These are phyloP conservation scores for Schlechtendalia chinensis DNA, from an alignment of 1,140 invertebrate species.

Conservation along the genomic window DNA sequence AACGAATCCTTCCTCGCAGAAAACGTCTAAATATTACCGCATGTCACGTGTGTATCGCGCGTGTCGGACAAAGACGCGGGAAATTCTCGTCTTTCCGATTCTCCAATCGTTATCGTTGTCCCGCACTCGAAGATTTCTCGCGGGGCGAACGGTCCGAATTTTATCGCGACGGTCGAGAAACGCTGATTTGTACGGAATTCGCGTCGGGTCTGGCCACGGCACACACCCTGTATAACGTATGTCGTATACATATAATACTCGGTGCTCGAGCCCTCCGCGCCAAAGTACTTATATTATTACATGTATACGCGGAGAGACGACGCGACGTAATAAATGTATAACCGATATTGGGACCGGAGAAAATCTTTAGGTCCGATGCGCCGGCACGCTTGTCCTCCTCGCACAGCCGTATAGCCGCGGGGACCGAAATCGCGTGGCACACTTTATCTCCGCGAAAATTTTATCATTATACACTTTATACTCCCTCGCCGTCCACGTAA, in stretches of 20 bases:
- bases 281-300: constrained; percentile 1
- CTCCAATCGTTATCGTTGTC: too few species aligned
- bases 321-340: constrained; percentile 23
- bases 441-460: background rate
- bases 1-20: too few species aligned
- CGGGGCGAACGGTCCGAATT: too few species aligned
- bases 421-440: background rate
- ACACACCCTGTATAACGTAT: background rate
- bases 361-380: constrained; percentile 47
- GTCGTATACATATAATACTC: too few species aligned
- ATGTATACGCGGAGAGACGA: background rate
- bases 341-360: constrained; percentile 34
- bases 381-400: constrained; percentile 36
- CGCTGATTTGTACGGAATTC: too few species aligned
- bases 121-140: too few species aligned
- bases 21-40: too few species aligned
- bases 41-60: too few species aligned
- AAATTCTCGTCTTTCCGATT: too few species aligned
- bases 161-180: too few species aligned
- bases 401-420: background rate
- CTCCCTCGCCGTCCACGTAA: constrained; percentile 3
- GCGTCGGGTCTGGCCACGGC: too few species aligned
- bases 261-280: background rate
- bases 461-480: background rate
- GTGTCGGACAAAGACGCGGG: too few species aligned